These are phyloP conservation scores for Megaptera novaeangliae DNA, from an alignment of 2,113 vertebrate species.

Conservation along the genomic window DNA sequence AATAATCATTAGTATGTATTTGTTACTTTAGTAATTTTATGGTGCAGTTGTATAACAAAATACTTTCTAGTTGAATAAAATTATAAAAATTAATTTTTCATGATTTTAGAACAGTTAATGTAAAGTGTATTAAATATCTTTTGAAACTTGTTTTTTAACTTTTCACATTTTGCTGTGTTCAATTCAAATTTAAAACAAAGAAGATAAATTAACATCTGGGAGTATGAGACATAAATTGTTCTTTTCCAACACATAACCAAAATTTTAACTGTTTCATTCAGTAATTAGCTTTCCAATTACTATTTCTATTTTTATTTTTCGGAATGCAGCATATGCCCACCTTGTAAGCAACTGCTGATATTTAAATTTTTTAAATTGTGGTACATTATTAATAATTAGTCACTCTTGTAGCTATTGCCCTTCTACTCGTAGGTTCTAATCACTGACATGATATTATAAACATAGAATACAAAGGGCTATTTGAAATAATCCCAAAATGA, in stretches of 20 bases:
- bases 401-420: not conserved
- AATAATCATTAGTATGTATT: not conserved
- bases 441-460: not conserved
- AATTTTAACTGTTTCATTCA: not conserved
- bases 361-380: not conserved
- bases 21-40: not conserved
- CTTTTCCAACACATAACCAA: not conserved
- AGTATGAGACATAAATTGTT: not conserved
- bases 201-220: not conserved
- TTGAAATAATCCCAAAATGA: not conserved
- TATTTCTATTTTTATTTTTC: conserved; percentile 25
- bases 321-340: not conserved
- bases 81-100: not conserved
- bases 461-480: not conserved
- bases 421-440: not conserved
- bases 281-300: not conserved
- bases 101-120: not conserved
- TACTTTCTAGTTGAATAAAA: not conserved
- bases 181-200: not conserved
- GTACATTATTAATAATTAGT: not conserved
- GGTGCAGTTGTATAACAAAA: not conserved
- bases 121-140: not conserved
- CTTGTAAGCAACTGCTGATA: not conserved
- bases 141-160: not conserved
- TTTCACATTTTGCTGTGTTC: not conserved